phyloP scores from a whole-genome alignment of 2,888 invertebrate genomes.

The Busseola fusca region DNA sequence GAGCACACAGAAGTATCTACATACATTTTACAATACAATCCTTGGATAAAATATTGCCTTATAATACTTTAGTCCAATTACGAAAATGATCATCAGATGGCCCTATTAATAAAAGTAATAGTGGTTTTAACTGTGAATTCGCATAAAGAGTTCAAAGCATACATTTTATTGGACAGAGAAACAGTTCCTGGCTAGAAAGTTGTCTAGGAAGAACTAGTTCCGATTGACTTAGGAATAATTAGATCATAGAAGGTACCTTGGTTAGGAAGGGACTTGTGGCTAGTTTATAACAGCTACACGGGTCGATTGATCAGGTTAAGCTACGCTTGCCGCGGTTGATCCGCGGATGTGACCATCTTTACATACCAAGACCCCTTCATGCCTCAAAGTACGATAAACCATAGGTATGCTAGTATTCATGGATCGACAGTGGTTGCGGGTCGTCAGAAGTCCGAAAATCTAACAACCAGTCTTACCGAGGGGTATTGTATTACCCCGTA shows the following conservation, averaged over 20 bases:
- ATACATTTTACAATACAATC: neutral
- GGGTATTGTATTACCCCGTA: too few species aligned
- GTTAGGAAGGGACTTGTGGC: too few species aligned
- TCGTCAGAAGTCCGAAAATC: too few species aligned
- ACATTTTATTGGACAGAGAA: slow-evolving; percentile 39
- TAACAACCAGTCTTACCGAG: too few species aligned
- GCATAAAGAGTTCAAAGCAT: slow-evolving; percentile 34
- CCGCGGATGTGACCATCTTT: too few species aligned
- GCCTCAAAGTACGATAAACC: too few species aligned
- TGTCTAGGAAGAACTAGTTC: slow-evolving; percentile 15
- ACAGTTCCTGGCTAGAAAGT: slow-evolving; percentile 22
- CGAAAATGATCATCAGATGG: slow-evolving; percentile 21
- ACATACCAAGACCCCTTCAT: too few species aligned
- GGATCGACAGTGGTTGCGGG: too few species aligned
- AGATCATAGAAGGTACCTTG: neutral
- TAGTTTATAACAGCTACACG: too few species aligned
- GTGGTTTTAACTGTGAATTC: slow-evolving; percentile 24
- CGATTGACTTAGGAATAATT: slow-evolving; percentile 18
- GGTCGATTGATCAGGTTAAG: too few species aligned
- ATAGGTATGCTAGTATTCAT: too few species aligned
- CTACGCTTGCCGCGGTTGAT: too few species aligned
- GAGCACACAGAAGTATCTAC: neutral
- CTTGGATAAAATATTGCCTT: slow-evolving; percentile 18
- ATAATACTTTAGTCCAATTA: slow-evolving; percentile 41
- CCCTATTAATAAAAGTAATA: slow-evolving; percentile 27